Evolutionary conservation across 2,797 vertebrate genomes (phyloP), one percentile per base, ranked within the genome.

Genomic region (Acridotheres tristis): DNA sequence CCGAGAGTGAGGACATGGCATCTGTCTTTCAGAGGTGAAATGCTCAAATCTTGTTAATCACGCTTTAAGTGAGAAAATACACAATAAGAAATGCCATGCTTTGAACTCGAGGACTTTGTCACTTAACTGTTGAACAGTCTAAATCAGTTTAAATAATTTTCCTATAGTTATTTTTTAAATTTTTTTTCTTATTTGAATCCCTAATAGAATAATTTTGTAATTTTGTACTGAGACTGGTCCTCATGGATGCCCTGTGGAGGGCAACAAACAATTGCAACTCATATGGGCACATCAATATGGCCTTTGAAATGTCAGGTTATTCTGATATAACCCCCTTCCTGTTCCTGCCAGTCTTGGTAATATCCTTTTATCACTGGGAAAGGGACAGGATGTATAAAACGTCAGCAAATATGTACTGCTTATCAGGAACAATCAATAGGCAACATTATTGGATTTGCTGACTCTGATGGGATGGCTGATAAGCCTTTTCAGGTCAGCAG

Each of bases 231-330:
- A 47, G 27, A 25, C 16, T 36, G 4, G 7, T 68, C 21, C n/a
- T 75, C 5, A 9, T 6, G 0, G 50, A 18, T 5, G 3, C 40
- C 36, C 19, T 34, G 10, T 65, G 43, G 55, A 73, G 30, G 47
- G 32, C 23, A 82, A 22, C 1, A 26, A 65, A 9, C 1, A 26
- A 14, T 11, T 72, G 43, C 30, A 68, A 16, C 58, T 92, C 4
- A 5, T 45, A 10, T 1, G 0, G 16, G 11, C 3, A 3, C 17
- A 29, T 29, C 32, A 9, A 21, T 10, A 4, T 25, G 36, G 10
- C 48, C 42, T 86, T 74, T 34, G 61, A 74, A 77, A 90, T 21
- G 3, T 67, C 58, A 16, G 1, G n/a, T 4, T 48, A 3, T 68
- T 63, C 34, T 78, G 42, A 12, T 27, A 15, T 50, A 78, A 57